Conservation (phyloP, 1,140 invertebrate genomes). For the Meloidogyne hapla region DNA sequence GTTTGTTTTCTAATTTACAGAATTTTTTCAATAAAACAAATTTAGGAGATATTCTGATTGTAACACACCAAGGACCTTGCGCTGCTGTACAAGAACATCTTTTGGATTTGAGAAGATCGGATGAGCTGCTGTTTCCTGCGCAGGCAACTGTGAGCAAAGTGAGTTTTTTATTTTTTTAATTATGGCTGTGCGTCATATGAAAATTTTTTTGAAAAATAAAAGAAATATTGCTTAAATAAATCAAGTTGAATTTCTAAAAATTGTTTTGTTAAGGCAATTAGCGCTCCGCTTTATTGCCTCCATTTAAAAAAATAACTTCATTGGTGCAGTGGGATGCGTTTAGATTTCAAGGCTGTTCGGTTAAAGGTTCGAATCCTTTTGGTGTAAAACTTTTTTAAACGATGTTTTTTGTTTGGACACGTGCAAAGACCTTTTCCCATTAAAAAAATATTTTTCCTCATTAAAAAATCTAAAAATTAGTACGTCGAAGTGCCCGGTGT, state of each 20-base stretch:
- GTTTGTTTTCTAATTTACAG: not conserved
- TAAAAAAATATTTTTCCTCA: too few species aligned
- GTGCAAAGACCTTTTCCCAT: too few species aligned
- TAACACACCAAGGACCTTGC: conserved; percentile 12
- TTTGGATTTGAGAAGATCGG: not conserved
- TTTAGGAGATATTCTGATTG: not conserved
- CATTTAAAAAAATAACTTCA: too few species aligned
- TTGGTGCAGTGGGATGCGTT: too few species aligned
- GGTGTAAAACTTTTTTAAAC: too few species aligned
- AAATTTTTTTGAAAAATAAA: not conserved
- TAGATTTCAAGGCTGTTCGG: too few species aligned
- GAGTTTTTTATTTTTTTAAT: not conserved
- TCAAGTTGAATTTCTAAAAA: too few species aligned
- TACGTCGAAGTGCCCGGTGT: conserved; percentile 15
- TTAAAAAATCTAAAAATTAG: conserved; percentile 1
- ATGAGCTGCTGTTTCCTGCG: not conserved
- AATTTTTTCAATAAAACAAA: not conserved
- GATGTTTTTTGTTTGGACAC: too few species aligned
- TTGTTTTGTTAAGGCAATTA: too few species aligned
- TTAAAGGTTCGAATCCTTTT: too few species aligned
- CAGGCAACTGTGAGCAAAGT: conserved; percentile 18
- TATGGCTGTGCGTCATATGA: not conserved
- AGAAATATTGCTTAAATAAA: not conserved
- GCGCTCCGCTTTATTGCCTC: too few species aligned
- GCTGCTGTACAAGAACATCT: conserved; percentile 2